A percentile compares a stretch with the other conserved stretches of the same genome.
Conservation (phyloP, 35 echinoderm and acorn worm genomes). For the Patiria miniata region DNA sequence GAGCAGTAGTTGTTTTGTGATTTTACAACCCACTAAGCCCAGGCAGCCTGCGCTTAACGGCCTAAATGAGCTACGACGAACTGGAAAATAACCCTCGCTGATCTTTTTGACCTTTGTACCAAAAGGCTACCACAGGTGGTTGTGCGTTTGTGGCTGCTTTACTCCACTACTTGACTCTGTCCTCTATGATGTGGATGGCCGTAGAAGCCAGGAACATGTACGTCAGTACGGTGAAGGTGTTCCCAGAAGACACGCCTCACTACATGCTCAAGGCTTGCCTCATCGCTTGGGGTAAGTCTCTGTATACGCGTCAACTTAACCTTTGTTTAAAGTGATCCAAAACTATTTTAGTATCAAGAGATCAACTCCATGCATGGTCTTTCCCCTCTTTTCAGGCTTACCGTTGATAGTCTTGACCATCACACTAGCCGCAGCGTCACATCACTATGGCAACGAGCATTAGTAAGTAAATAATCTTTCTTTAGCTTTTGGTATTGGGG, state of each 20-base stretch:
- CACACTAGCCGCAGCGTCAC: background rate
- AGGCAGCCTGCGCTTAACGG: too few relatives aligned
- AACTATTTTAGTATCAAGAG: too few relatives aligned
- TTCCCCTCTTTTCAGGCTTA: background rate
- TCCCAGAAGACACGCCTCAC: slow-evolving; percentile 31
- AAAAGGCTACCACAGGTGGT: background rate
- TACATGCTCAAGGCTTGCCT: slow-evolving; percentile 43
- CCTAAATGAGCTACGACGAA: too few relatives aligned
- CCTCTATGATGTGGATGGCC: slow-evolving; percentile 58
- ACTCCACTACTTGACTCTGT: slow-evolving; percentile 51
- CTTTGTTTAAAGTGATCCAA: background rate
- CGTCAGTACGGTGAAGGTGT: slow-evolving; percentile 51
- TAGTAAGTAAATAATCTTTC: slow-evolving; percentile 5
- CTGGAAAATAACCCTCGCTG: too few relatives aligned
- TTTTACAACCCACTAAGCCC: too few relatives aligned
- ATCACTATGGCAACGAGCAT: background rate
- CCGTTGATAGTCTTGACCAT: background rate
- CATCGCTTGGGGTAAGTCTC: slow-evolving; percentile 63
- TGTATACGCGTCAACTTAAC: too few relatives aligned
- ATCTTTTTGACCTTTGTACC: background rate
- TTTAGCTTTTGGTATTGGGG: too few relatives aligned
- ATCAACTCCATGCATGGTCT: too few relatives aligned
- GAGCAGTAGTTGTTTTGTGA: too few relatives aligned
- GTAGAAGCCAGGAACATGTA: slow-evolving; percentile 63
- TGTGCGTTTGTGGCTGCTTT: slow-evolving; percentile 52